Percentiles rank a stretch among this genome's conserved stretches.
Evolutionary conservation across 2,113 vertebrate species (phyloP).

Genomic region (Caranx melampygus): DNA sequence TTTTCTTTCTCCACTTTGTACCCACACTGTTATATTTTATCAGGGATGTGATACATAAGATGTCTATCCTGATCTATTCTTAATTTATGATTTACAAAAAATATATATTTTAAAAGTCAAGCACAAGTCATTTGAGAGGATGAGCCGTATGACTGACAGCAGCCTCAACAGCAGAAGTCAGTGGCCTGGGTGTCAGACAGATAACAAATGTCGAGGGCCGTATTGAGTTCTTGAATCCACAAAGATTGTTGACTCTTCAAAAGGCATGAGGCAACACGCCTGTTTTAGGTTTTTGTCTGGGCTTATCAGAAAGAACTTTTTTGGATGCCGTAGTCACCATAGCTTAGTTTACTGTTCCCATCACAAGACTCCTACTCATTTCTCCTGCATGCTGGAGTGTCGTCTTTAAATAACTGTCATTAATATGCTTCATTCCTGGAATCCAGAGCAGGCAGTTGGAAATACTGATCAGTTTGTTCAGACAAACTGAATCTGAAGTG

Average conservation of each 20-base stretch:
- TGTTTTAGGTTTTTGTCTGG: background rate
- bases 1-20: background rate
- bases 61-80: background rate
- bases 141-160: background rate
- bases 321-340: background rate
- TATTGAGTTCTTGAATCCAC: background rate
- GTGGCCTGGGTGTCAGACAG: slow-evolving; percentile 52
- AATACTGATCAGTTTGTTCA: background rate
- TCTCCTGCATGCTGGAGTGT: background rate
- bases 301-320: background rate
- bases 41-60: background rate
- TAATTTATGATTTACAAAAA: background rate
- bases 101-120: background rate
- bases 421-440: background rate
- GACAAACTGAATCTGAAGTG: background rate
- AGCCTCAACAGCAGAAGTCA: slow-evolving; percentile 30
- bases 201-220: slow-evolving; percentile 44
- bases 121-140: background rate
- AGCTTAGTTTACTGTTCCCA: slow-evolving; percentile 10
- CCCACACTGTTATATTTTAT: background rate
- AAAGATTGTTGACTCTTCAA: background rate
- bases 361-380: background rate
- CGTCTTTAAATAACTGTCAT: background rate
- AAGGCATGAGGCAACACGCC: background rate
- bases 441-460: background rate